Evolutionary conservation across 2,797 vertebrate genomes (phyloP).

Genomic region (Sebastes goodei): DNA sequence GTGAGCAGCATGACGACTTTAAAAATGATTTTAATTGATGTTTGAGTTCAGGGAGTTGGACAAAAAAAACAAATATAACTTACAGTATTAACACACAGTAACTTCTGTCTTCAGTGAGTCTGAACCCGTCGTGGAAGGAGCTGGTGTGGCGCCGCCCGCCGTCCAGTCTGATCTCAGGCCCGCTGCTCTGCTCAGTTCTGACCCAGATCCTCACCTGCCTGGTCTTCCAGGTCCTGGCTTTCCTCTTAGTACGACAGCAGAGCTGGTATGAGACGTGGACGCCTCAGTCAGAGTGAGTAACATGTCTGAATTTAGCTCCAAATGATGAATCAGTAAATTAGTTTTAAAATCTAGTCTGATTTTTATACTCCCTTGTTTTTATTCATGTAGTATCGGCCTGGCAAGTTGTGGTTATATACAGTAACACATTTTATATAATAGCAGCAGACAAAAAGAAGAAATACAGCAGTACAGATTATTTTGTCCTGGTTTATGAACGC

Average conservation of each 20-base stretch:
- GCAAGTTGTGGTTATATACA: background rate
- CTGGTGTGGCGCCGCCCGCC: slow-evolving; percentile 90
- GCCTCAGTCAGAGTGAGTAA: slow-evolving; percentile 88
- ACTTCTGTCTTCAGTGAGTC: slow-evolving; percentile 88
- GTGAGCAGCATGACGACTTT: slow-evolving; percentile 81
- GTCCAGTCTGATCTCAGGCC: slow-evolving; percentile 92
- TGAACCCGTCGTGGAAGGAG: slow-evolving; percentile 95
- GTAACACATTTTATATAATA: background rate
- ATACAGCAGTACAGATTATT: background rate
- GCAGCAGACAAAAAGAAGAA: background rate
- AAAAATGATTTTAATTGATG: no score
- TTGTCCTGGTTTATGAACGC: background rate
- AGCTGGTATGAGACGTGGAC: slow-evolving; percentile 90
- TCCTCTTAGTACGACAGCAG: slow-evolving; percentile 88
- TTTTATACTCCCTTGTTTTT: background rate
- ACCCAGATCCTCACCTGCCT: slow-evolving; percentile 94
- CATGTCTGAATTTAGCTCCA: background rate
- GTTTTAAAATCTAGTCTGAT: background rate
- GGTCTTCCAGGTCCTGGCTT: slow-evolving; percentile 90
- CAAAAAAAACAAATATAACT: background rate
- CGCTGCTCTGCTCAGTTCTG: slow-evolving; percentile 92
- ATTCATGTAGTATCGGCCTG: background rate
- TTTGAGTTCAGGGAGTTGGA: background rate
- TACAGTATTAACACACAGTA: background rate
- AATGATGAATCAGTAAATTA: background rate